These are phyloP conservation scores for Megalopta genalis DNA, from an alignment of 1,140 invertebrate genomes.

Conservation along the genomic window DNA sequence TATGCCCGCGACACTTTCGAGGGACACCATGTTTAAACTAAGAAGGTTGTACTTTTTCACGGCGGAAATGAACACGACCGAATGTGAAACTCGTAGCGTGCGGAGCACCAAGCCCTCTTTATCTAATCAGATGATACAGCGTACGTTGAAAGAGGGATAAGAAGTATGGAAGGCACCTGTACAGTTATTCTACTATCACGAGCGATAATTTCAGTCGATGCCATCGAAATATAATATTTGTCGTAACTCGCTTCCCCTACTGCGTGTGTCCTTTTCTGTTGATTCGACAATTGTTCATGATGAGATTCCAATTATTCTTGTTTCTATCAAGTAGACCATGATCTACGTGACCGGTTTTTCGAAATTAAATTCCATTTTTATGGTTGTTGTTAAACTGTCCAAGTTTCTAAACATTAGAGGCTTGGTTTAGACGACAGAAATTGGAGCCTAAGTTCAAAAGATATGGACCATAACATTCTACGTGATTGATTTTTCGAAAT, in stretches of 20 bases:
- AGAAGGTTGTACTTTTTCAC: constrained; percentile 17
- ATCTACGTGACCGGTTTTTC: no score
- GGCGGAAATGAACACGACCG: constrained; percentile 40
- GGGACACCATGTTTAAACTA: constrained; percentile 84
- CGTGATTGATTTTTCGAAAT: no score
- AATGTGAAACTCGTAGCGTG: constrained; percentile 54
- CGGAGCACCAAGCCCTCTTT: constrained; percentile 73
- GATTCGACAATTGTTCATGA: no score
- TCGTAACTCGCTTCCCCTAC: neutral
- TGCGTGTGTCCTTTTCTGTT: accelerated
- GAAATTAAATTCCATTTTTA: no score
- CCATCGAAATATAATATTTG: constrained; percentile 19
- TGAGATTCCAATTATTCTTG: no score
- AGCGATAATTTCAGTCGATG: constrained; percentile 33
- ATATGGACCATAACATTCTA: no score
- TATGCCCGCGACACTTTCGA: constrained; percentile 88
- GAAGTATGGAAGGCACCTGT: constrained; percentile 35
- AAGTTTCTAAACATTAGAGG: no score
- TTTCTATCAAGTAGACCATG: no score
- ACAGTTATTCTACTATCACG: constrained; percentile 42
- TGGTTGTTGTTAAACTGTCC: no score
- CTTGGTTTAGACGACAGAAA: no score
- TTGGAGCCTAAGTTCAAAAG: no score
- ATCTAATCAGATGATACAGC: constrained; percentile 77
- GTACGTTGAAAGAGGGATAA: constrained; percentile 59